Evolutionary conservation across 2,797 vertebrate species (phyloP), one percentile per base, ranked within the genome.

Genomic region (Hippocampus kuda): DNA sequence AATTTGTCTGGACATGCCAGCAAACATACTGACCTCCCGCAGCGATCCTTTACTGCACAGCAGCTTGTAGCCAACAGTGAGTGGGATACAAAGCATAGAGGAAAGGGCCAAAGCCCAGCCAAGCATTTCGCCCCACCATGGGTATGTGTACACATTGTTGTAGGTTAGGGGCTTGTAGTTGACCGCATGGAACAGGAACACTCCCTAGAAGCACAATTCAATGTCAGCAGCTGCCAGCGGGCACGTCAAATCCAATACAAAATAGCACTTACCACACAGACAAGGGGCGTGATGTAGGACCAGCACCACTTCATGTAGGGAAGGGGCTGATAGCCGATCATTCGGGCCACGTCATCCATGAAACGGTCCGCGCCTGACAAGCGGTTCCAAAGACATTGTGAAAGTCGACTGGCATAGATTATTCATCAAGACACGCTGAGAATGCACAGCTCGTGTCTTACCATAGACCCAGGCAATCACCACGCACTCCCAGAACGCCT

Each of bases 81-180:
- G 67, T 66, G 94, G 94, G 86, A 96, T 94, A 77, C 94, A 96
- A 78, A 95, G 91, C 94, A 96, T 96, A 77, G 94, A 96, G 71
- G 93, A 91, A 66, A 95, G 89, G 0, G 93, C 94, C 82, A 96
- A 84, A 26, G 79, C 84, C 94, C 94, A 96, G 82, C 94, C 94
- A 42, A 96, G 84, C 15, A 79, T 83, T 63, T 96, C 94, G 8
- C 93, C 94, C 94, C 94, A 96, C 89, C 91, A 83, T 0, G 94
- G 94, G 83, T 96, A 96, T 61, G 93, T 90, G 13, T 96, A 94
- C 0, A 90, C 90, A 57, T 90, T 91, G 85, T 95, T 95, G 87
- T 95, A 96, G 68, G 92, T 94, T 84, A 96, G 87, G 1, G 90
- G 92, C 85, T 94, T 92, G 89, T 95, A 95, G 88, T 95, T 94